These are phyloP conservation scores for Astyanax mexicanus DNA, from an alignment of 2,797 vertebrate species.

Conservation along the genomic window DNA sequence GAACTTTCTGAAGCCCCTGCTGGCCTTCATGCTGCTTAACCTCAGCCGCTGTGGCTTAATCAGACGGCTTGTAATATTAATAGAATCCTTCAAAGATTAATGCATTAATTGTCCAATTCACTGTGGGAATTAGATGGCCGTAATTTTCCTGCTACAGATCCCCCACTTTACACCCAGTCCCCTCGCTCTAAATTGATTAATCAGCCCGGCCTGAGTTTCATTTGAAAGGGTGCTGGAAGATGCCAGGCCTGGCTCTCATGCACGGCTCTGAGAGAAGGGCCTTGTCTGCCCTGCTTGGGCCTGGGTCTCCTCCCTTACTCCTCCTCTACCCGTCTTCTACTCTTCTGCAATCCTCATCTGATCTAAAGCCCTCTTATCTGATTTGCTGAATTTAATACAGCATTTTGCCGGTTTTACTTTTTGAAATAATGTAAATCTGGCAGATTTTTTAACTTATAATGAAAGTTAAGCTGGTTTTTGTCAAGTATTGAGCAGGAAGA, in stretches of 20 bases:
- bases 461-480: no score
- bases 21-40: conserved; percentile 24
- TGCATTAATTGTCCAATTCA: conserved; percentile 54
- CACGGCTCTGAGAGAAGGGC: conserved; percentile 23
- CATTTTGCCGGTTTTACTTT: no score
- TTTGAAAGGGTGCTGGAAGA: conserved; percentile 55
- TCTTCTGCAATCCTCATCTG: no score
- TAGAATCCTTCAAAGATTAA: conserved; percentile 52
- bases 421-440: no score
- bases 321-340: neutral
- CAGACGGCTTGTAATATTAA: conserved; percentile 42
- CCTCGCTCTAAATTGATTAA: conserved; percentile 67
- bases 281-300: conserved; percentile 23
- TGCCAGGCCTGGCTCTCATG: conserved; percentile 24
- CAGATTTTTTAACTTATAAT: no score
- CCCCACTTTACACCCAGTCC: conserved; percentile 18
- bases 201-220: conserved; percentile 71
- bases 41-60: conserved; percentile 32
- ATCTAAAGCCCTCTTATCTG: no score
- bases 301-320: conserved; percentile 3
- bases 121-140: conserved; percentile 65
- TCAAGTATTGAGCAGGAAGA: no score
- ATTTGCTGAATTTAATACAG: no score
- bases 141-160: conserved; percentile 36
- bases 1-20: conserved; percentile 17